These are phyloP conservation scores for Aethes cnicana DNA, from an alignment of 2,888 invertebrate species.

Conservation along the genomic window DNA sequence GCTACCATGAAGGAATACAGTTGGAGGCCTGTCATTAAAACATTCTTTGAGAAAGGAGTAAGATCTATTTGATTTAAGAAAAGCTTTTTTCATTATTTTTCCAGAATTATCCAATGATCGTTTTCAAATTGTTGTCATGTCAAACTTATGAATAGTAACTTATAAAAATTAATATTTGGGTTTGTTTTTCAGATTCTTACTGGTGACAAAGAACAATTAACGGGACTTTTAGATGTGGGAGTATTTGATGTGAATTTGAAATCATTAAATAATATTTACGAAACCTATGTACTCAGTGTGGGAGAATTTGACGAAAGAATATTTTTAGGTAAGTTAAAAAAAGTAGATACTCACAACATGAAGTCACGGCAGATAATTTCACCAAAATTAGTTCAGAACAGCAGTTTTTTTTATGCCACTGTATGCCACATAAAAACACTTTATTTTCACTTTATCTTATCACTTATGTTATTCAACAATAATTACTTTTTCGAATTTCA, in stretches of 20 bases:
- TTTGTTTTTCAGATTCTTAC: slow-evolving; percentile 83
- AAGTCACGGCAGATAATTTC: too few species aligned
- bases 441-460: too few species aligned
- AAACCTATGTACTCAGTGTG: slow-evolving; percentile 93
- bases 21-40: slow-evolving; percentile 89
- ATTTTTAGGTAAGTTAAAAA: slow-evolving; percentile 87
- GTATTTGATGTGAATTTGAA: slow-evolving; percentile 93
- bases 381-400: too few species aligned
- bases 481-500: too few species aligned
- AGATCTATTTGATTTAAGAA: too few species aligned
- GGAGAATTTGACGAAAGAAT: slow-evolving; percentile 98
- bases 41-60: slow-evolving; percentile 88
- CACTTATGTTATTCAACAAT: too few species aligned
- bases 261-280: slow-evolving; percentile 93
- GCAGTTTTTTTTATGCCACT: too few species aligned
- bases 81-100: too few species aligned
- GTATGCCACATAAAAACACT: too few species aligned
- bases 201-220: slow-evolving; percentile 86
- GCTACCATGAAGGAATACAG: slow-evolving; percentile 94
- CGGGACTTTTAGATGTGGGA: slow-evolving; percentile 88
- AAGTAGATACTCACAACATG: neutral
- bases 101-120: too few species aligned
- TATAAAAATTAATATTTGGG: neutral
- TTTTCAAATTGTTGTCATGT: too few species aligned
- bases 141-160: neutral